Evolutionary conservation across 2,797 vertebrate species (phyloP), one percentile per base, ranked within the genome.

Genomic region (Bovichtus diacanthus): DNA sequence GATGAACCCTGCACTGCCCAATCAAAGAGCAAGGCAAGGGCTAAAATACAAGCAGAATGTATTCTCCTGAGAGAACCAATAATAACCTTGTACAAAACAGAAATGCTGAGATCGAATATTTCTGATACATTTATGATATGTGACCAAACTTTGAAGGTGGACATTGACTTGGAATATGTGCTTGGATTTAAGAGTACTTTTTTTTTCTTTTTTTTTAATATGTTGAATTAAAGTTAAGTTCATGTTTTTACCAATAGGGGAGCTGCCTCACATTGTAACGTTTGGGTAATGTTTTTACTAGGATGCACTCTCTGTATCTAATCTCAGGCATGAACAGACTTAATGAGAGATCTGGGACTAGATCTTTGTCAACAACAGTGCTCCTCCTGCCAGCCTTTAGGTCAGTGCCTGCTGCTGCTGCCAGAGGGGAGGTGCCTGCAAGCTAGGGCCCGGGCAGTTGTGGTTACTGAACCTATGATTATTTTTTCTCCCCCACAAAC

Each of bases 331-430:
- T 89, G 88, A 90, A 82, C 75, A 80, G 78, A 82, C 84, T 75
- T 92, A 94, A 93, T 93, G 88, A 93, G 88, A 88, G 84, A 90
- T 87, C 81, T 92, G 90, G 83, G 91, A 91, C 73, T 44, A 79
- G 83, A 83, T 81, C 76, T 79, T 74, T 89, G 93, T 94, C 91
- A 89, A 88, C 92, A 92, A 79, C 78, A 83, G 79, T 9, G 66
- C 79, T 92, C 79, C 82, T 86, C 73, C 82, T 86, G 86, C 87
- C 87, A 89, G 81, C 82, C 80, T 38, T 84, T 75, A 86, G 86
- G 87, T 90, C 87, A 88, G 55, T 39, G 80, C 76, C 76, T 82
- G 82, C 78, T 72, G 44, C 64, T 49, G 61, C 85, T 87, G 91
- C 88, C 90, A 93, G 87, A 81, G 70, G 80, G 89, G 91, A 34